Conservation (phyloP, 1,140 invertebrate genomes). For the Triops cancriformis region DNA sequence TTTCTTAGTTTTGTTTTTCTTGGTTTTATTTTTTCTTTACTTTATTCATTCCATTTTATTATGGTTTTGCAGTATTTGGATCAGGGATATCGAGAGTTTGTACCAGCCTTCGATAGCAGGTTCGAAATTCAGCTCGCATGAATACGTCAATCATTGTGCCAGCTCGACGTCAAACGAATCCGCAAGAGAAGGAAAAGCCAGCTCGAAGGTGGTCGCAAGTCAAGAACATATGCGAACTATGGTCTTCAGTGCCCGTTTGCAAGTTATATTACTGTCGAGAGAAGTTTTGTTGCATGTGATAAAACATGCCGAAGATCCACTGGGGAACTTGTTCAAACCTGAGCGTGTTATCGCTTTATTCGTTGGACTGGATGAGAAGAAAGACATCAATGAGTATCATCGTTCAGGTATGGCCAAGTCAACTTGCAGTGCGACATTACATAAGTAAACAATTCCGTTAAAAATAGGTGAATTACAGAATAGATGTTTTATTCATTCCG, state of each 20-base stretch:
- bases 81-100: slow-evolving; percentile 24
- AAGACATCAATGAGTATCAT: slow-evolving; percentile 24
- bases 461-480: neutral
- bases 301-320: slow-evolving; percentile 23
- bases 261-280: slow-evolving; percentile 23
- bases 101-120: neutral
- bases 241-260: slow-evolving; percentile 16
- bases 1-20: neutral
- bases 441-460: neutral
- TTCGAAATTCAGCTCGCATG: neutral
- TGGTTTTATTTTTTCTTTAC: no score
- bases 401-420: slow-evolving; percentile 19
- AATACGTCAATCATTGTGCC: slow-evolving; percentile 15
- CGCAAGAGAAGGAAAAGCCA: neutral
- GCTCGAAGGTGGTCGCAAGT: neutral
- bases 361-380: slow-evolving; percentile 17
- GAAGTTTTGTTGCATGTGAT: slow-evolving; percentile 21
- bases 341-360: slow-evolving; percentile 21
- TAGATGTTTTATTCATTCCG: no score
- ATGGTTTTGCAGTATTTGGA: slow-evolving; percentile 4
- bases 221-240: slow-evolving; percentile 17
- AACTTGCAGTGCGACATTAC: neutral
- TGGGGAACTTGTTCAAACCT: slow-evolving; percentile 20
- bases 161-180: neutral
- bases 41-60: no score